Conservation (phyloP, 2,797 vertebrate genomes). For the Trachurus trachurus region DNA sequence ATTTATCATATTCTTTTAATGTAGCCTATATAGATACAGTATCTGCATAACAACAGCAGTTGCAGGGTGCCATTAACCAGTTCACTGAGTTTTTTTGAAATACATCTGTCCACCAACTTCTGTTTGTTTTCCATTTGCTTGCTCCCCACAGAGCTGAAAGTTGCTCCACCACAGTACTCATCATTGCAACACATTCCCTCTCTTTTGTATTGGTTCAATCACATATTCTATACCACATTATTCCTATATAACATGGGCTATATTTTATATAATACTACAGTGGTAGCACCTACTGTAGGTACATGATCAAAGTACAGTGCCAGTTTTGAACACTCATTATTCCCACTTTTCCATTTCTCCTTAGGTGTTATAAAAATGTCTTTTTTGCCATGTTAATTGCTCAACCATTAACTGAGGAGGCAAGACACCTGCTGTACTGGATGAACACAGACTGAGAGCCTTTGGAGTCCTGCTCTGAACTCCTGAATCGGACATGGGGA, state of each 20-base stretch:
- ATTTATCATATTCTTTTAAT: too few species aligned
- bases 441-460: conserved; percentile 39
- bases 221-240: too few species aligned
- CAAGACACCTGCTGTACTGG: conserved; percentile 54
- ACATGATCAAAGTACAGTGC: too few species aligned
- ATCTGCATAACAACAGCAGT: not conserved
- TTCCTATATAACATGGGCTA: too few species aligned
- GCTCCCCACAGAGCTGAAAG: too few species aligned
- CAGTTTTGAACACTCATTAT: not conserved
- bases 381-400: conserved; percentile 70
- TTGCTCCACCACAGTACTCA: too few species aligned
- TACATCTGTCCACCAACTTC: not conserved
- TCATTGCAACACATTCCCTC: too few species aligned
- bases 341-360: conserved; percentile 26
- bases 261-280: too few species aligned
- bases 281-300: too few species aligned
- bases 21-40: too few species aligned
- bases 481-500: conserved; percentile 85
- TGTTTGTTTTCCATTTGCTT: not conserved
- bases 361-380: conserved; percentile 45
- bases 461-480: conserved; percentile 19
- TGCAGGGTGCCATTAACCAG: too few species aligned
- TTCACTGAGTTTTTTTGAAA: not conserved
- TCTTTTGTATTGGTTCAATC: too few species aligned
- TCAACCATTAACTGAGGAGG: conserved; percentile 73